A percentile compares a stretch with the other conserved stretches of the same genome.
Evolutionary conservation across 2,113 vertebrate genomes (phyloP).

Genomic region (Oenanthe melanoleuca): DNA sequence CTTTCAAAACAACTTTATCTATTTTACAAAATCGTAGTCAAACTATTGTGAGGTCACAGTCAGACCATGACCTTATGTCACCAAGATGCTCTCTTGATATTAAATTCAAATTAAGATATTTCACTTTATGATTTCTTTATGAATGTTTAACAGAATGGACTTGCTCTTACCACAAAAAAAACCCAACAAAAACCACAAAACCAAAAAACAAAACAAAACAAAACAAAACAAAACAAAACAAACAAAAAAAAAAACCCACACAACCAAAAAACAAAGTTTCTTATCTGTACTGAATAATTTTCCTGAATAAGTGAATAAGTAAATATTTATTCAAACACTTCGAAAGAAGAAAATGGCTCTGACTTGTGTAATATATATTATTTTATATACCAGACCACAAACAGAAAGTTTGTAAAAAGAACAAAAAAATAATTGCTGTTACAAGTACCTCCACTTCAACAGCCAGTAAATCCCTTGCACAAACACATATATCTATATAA

Average conservation of each 20-base stretch:
- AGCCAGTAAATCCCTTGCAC: not conserved
- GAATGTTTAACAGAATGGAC: not conserved
- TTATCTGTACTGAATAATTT: not conserved
- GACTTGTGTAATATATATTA: not conserved
- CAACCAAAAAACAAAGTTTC: not conserved
- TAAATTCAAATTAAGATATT: not conserved
- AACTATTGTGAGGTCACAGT: not conserved
- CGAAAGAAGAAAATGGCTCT: conserved; percentile 25
- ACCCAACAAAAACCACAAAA: no score
- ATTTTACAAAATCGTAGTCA: not conserved
- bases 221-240: no score
- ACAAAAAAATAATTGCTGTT: not conserved
- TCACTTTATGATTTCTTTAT: not conserved
- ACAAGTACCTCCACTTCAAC: not conserved
- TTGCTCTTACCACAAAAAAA: not conserved
- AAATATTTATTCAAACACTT: conserved; percentile 59
- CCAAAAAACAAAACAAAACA: no score
- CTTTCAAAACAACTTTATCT: not conserved
- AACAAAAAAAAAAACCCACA: no score
- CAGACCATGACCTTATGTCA: not conserved
- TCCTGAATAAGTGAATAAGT: not conserved
- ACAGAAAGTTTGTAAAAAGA: not conserved
- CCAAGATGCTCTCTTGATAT: not conserved
- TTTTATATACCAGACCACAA: conserved; percentile 14
- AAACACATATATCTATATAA: not conserved